phyloP scores from a whole-genome alignment of 2,113 vertebrate species.

The Machaerirhynchus nigripectus region DNA sequence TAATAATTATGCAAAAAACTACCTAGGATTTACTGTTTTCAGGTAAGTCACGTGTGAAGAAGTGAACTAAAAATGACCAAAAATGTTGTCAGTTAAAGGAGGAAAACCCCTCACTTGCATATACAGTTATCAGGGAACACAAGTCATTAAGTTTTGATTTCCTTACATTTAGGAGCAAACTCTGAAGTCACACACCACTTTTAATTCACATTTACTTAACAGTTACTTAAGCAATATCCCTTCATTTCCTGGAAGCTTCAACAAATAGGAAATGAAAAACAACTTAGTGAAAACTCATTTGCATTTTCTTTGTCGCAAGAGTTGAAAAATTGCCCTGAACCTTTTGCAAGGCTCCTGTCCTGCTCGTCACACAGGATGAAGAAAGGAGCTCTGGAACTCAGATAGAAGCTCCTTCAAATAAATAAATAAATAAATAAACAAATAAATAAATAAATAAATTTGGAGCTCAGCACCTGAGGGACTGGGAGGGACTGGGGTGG shows the following conservation, averaged over 20 bases:
- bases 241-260: conserved; percentile 34
- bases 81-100: background rate
- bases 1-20: background rate
- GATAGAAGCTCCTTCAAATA: background rate
- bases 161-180: background rate
- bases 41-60: background rate
- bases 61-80: background rate
- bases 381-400: background rate
- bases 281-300: conserved; percentile 3
- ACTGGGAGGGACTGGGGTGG: background rate
- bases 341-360: background rate
- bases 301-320: background rate
- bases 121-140: background rate
- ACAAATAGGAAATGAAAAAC: conserved; percentile 8
- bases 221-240: background rate
- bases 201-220: conserved; percentile 3
- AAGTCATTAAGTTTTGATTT: background rate
- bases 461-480: background rate
- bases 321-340: background rate
- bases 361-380: background rate
- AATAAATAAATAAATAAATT: background rate
- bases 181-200: background rate
- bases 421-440: background rate
- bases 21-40: background rate
- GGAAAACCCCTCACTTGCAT: fast-evolving